A percentile compares a stretch with the other conserved stretches of the same genome.
phyloP scores from a whole-genome alignment of 2,113 vertebrate species.

The Copsychus sechellarum region DNA sequence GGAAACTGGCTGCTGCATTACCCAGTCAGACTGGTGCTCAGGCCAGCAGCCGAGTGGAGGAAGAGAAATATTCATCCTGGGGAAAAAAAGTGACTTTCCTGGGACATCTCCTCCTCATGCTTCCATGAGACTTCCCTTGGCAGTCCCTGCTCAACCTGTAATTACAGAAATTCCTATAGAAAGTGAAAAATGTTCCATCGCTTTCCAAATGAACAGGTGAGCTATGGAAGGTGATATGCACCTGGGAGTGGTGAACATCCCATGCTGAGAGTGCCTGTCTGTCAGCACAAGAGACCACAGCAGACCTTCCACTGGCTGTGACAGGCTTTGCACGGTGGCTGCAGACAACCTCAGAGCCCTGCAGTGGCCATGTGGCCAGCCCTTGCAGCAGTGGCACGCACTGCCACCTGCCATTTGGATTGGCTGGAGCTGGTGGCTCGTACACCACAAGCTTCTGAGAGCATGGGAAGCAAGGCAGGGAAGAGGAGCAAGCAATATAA shows the following conservation, averaged over 20 bases:
- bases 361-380: fast-evolving
- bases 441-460: background rate
- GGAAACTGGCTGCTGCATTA: fast-evolving
- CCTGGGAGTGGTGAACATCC: background rate
- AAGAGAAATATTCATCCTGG: background rate
- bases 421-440: background rate
- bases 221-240: fast-evolving
- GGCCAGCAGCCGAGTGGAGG: background rate
- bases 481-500: background rate
- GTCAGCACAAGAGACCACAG: background rate
- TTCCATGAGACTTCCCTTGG: background rate
- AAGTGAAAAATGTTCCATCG: background rate
- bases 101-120: background rate
- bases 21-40: background rate
- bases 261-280: fast-evolving
- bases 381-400: background rate
- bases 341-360: background rate
- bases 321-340: fast-evolving
- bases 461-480: background rate
- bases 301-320: fast-evolving
- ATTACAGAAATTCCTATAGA: background rate
- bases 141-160: background rate
- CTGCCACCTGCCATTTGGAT: background rate
- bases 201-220: background rate
- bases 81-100: background rate